These are phyloP conservation scores for Bungarus multicinctus DNA, from an alignment of 2,113 vertebrate genomes.

Conservation along the genomic window DNA sequence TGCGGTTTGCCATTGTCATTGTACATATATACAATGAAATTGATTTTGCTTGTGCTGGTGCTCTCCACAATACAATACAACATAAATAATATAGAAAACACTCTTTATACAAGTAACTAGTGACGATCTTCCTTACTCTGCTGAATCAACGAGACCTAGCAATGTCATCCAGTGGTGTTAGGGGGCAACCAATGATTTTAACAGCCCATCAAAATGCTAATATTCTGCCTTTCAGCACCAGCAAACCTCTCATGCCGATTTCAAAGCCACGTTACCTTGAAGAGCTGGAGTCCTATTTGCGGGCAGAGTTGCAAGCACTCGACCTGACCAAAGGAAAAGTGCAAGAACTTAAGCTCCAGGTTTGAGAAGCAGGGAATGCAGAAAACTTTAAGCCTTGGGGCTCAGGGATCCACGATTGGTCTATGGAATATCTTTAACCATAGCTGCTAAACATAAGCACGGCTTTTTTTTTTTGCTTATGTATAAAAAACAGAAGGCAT, in stretches of 20 bases:
- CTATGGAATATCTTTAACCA: background rate
- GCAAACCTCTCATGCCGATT: constrained; percentile 8
- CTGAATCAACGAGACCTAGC: too few relatives aligned
- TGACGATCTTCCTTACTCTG: too few relatives aligned
- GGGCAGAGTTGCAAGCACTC: constrained; percentile 71
- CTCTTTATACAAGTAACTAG: too few relatives aligned
- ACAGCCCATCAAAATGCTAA: background rate
- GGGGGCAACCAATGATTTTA: too few relatives aligned
- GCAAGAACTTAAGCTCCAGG: constrained; percentile 79
- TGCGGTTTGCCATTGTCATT: too few relatives aligned
- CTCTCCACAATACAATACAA: too few relatives aligned
- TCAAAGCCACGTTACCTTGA: constrained; percentile 75
- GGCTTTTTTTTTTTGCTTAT: background rate
- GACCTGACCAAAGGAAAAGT: constrained; percentile 57
- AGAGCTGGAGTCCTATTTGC: constrained; percentile 71
- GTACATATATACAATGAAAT: too few relatives aligned
- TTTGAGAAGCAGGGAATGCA: constrained; percentile 37
- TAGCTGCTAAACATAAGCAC: background rate
- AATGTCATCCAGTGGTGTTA: too few relatives aligned
- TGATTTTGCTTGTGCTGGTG: too few relatives aligned
- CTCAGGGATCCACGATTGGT: background rate
- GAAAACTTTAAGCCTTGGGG: background rate
- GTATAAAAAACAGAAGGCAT: too few relatives aligned
- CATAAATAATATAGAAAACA: too few relatives aligned
- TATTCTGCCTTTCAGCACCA: constrained; percentile 42